Base-by-base conservation (phyloP, 2,888 invertebrate genomes). In the Harpalus rubripes region DNA sequence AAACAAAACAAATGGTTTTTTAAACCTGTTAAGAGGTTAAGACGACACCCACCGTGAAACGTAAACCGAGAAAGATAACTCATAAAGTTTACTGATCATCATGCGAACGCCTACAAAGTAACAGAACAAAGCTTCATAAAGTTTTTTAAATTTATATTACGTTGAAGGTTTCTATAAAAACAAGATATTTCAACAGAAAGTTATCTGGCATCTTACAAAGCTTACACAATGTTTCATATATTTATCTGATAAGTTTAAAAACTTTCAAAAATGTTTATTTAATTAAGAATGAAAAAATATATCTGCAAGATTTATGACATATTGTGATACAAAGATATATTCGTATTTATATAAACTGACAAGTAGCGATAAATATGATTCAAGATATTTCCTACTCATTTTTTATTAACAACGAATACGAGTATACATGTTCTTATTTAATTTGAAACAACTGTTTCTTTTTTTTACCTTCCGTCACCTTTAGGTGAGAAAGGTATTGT, bases 121-220 rank as follows among this genome's bases (percentile, higher is more conserved):
- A 63, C 63, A 26, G 63, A 63, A 68, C 68, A 68, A 68, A 68
- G 68, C n/a, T 68, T 68, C 26, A 68, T 68, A 68, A 68, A 15
- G 16, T 39, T 68, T 68, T 39, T 68, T 1, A 18, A 63, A 63
- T 41, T 68, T 68, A 68, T 68, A 26, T 68, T 41, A 68, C 68
- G 22, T 10, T 68, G n/a, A 39, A 39, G 32, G 32, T 68, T 68
- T 32, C n/a, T 15, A n/a, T 15, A 32, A 32, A 61, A 8, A 61
- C 65, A 10, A 12, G 65, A 65, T 32, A 15, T 68, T 68, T 68
- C 68, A 68, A 32, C 68, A 68, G 32, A 68, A 22, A 22, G 39
- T 32, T 68, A 68, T 68, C 68, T 68, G n/a, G 15, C 5, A 68
- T 68, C 68, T 68, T 68, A 39, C 22, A 63, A 26, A 5, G 8